Conservation (phyloP, 2,888 invertebrate species). For the Perdita meconis region DNA sequence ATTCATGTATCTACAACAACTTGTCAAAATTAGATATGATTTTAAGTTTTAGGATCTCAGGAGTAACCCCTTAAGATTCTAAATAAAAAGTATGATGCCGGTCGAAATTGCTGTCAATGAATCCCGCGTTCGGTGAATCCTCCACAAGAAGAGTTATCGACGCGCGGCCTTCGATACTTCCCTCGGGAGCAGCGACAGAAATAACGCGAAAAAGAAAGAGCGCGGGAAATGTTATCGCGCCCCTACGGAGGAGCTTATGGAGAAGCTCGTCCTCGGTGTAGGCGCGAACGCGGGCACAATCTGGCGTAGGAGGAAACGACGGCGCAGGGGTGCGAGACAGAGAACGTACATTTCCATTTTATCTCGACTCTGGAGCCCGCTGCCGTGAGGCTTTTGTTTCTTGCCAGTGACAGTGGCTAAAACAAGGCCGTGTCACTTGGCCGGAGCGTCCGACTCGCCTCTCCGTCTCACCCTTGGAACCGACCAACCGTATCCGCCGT, state of each 20-base stretch:
- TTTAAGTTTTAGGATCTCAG: too few species aligned
- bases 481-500: too few species aligned
- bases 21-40: too few species aligned
- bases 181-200: not conserved
- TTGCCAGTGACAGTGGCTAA: conserved; percentile 73
- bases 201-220: not conserved
- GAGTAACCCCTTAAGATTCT: too few species aligned
- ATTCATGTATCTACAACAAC: too few species aligned
- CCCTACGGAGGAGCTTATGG: conserved; percentile 8
- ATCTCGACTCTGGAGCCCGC: conserved; percentile 70
- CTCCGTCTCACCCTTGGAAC: conserved; percentile 19
- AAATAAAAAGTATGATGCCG: conserved; percentile 29
- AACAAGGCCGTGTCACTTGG: conserved; percentile 70
- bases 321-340: conserved; percentile 27
- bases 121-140: not conserved
- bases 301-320: not conserved
- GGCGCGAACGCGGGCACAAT: not conserved
- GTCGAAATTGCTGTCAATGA: not conserved
- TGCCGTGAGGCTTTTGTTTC: conserved; percentile 76
- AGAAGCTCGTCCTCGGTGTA: not conserved
- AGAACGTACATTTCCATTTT: conserved; percentile 70
- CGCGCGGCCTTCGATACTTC: not conserved
- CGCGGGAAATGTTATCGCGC: conserved; percentile 53
- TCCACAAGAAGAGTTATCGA: not conserved
- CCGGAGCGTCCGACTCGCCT: conserved; percentile 20